Evolutionary conservation across 2,888 invertebrate species (phyloP), one percentile per base, ranked within the genome.

Genomic region (Agapetus fuscipes): DNA sequence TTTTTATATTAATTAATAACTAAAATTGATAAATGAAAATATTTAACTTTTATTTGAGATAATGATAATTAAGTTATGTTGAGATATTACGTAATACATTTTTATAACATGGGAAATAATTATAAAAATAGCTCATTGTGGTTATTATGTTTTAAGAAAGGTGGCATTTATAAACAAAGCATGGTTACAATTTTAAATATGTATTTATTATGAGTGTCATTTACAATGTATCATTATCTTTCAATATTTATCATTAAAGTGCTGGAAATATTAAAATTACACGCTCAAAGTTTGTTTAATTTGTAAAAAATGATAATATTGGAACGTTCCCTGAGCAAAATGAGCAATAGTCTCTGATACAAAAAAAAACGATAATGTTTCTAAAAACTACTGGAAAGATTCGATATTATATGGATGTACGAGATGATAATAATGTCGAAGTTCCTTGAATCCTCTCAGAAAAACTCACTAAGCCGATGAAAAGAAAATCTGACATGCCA

Each of bases 221-320:
- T 34, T 30, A 26, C 30, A 29, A 32, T 34, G 34, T 39, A 45
- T 41, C 41, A 45, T 38, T 9, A 32, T 37, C 43, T 39, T 40
- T 44, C 40, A 45, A 38, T 33, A 30, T 24, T 25, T 30, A 37
- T 33, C 24, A 39, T 39, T 39, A 45, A 39, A 45, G 39, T 45
- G 45, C 45, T 45, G 41, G 41, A 36, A 28, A 45, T 39, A 41
- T 41, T 45, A 35, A 41, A 36, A 38, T 28, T 41, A 41, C n/a
- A n/a, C 41, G 41, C 45, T 45, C 45, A 41, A 37, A 16, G 3
- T 6, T 34, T 34, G 34, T 42, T 42, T 42, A 27, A 42, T 38
- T 42, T 30, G 2, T 29, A 20, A 20, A 20, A 20, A 20, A n/a
- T n/a, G n/a, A n/a, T n/a, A n/a, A n/a, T n/a, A n/a, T n/a, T n/a